Conservation (phyloP, 2,888 invertebrate genomes). For the Allolobophora icterica region DNA sequence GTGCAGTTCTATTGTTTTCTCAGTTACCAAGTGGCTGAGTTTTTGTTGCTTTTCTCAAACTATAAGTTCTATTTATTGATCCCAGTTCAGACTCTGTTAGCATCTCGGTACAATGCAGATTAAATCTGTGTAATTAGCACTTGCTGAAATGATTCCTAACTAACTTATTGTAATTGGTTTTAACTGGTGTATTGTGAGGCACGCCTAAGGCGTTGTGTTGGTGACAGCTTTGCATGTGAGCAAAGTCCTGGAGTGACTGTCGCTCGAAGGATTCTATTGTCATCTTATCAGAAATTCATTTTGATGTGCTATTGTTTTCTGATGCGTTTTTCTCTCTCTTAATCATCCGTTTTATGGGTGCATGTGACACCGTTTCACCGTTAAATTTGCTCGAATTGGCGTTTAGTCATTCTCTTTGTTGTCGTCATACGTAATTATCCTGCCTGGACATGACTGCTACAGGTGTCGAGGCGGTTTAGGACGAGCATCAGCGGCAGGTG, state of each 20-base stretch:
- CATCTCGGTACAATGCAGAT: not conserved
- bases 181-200: not conserved
- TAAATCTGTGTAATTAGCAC: not conserved
- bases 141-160: not conserved
- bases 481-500: not conserved
- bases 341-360: constrained; percentile 10
- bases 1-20: not conserved
- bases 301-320: not conserved
- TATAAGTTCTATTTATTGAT: constrained; percentile 13
- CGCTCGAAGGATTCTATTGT: not conserved
- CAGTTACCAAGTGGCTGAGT: constrained; percentile 23
- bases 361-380: not conserved
- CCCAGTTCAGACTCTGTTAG: not conserved
- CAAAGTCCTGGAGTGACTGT: not conserved
- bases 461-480: not conserved
- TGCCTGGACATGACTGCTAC: not conserved
- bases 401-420: constrained; percentile 17
- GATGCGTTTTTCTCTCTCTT: not conserved
- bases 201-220: not conserved
- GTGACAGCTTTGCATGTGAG: not conserved
- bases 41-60: not conserved
- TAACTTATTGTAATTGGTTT: constrained; percentile 7
- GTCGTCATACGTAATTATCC: not conserved
- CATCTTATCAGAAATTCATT: not conserved
- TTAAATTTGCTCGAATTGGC: not conserved